phyloP scores from a whole-genome alignment of 2,888 invertebrate species.

The Pheosia gnoma region DNA sequence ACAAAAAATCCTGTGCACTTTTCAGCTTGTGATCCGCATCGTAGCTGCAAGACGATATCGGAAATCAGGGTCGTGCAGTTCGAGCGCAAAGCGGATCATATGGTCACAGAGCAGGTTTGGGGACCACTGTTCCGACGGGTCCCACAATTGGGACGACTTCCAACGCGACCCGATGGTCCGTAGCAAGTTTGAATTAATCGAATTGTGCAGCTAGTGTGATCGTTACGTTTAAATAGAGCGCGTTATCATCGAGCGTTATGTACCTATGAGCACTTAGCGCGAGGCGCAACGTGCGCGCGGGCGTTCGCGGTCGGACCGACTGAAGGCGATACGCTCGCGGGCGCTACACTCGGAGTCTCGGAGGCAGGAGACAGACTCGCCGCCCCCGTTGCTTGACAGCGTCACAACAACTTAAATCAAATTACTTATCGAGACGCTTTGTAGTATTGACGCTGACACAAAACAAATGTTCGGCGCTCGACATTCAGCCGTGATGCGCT shows the following conservation, averaged over 20 bases:
- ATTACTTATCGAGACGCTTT: slow-evolving; percentile 73
- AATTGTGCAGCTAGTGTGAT: slow-evolving; percentile 60
- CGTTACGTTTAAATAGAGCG: slow-evolving; percentile 70
- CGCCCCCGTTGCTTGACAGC: slow-evolving; percentile 53
- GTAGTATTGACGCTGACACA: slow-evolving; percentile 54
- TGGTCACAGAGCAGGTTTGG: slow-evolving; percentile 71
- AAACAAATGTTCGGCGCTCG: slow-evolving; percentile 57
- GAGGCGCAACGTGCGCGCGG: slow-evolving; percentile 67
- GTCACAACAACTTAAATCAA: slow-evolving; percentile 63
- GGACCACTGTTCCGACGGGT: slow-evolving; percentile 37
- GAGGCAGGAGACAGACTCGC: slow-evolving; percentile 40
- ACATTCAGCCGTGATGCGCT: slow-evolving; percentile 53
- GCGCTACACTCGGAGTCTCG: slow-evolving; percentile 26
- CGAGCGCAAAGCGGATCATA: slow-evolving; percentile 64
- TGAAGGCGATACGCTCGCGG: slow-evolving; percentile 44
- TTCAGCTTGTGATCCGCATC: slow-evolving; percentile 69
- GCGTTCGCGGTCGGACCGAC: slow-evolving; percentile 70
- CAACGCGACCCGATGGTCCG: slow-evolving; percentile 41
- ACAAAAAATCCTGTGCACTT: slow-evolving; percentile 59
- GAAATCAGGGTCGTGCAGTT: slow-evolving; percentile 58
- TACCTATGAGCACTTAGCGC: slow-evolving; percentile 32
- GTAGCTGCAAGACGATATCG: slow-evolving; percentile 60
- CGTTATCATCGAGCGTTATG: slow-evolving; percentile 64
- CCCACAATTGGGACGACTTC: slow-evolving; percentile 41
- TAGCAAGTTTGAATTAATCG: slow-evolving; percentile 48